Conservation (phyloP, 1,140 invertebrate genomes). For the Melanaphis sacchari region DNA sequence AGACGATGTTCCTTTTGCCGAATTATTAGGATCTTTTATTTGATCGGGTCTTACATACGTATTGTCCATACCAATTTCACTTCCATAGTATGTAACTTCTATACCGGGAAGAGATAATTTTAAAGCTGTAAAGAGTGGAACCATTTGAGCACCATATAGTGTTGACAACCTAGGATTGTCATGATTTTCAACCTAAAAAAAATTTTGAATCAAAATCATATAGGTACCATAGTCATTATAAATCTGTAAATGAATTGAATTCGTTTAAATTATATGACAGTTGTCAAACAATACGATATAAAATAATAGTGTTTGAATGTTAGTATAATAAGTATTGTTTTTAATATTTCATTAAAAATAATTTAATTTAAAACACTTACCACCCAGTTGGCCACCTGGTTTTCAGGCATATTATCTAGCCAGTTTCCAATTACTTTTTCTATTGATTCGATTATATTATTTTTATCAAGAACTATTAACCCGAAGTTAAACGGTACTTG, state of each 20-base stretch:
- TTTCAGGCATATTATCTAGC: not conserved
- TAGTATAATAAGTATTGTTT: not conserved
- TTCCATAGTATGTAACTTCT: conserved; percentile 78
- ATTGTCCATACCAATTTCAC: conserved; percentile 80
- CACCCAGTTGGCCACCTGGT: not conserved
- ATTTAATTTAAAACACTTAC: not conserved
- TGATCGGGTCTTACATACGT: conserved; percentile 67
- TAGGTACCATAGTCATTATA: not conserved
- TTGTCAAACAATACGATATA: not conserved
- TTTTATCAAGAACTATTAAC: not conserved
- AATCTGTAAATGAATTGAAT: not conserved
- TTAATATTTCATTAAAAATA: not conserved
- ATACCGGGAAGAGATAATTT: conserved; percentile 71
- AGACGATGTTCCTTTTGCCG: conserved; percentile 61
- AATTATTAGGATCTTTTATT: conserved; percentile 64
- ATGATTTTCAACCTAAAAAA: conserved; percentile 59
- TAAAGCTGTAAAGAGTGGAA: not conserved
- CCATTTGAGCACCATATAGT: not conserved
- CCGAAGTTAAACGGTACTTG: conserved; percentile 21
- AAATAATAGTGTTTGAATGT: not conserved
- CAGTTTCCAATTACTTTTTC: not conserved
- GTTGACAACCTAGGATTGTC: not conserved
- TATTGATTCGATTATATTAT: not conserved
- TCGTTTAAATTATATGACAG: not conserved
- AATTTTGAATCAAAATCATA: not conserved